Base-by-base conservation (phyloP, 2,888 invertebrate genomes). In the Piscicola geometra region DNA sequence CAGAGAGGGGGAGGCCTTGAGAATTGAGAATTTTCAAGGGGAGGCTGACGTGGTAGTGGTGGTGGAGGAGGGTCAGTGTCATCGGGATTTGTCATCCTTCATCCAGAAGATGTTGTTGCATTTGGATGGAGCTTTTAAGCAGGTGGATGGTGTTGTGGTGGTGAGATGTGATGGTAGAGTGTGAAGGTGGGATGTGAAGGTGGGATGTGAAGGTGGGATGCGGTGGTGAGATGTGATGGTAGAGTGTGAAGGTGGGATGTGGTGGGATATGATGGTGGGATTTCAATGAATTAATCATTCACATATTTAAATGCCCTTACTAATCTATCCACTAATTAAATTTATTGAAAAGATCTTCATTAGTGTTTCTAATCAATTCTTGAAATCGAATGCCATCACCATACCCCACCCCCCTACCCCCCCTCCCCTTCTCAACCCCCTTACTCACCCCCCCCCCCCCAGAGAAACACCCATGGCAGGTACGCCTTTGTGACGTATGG, bases 401-500 rank as follows among this genome's bases (percentile, higher is more conserved):
- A 9, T 15, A 41, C 41, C 15, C 41, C 5, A 41, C 41, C 41
- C 5, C 41, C 15, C 41, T 9, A 41, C 33, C 21, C 5, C 32
- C 5, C 41, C 3, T 5, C 15, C 28, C 9, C 64, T 9, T 32
- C 15, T 50, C n/a, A 69, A 32, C 32, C n/a, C n/a, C 3, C n/a
- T 32, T 28, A 69, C n/a, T 33, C n/a, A 28, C 12, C 50, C 36
- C 47, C 5, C 71, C 47, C 3, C 0, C 30, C n/a, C n/a, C 60
- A 73, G 73, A 50, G 52, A 82, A 85, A 84, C 21, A 79, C 86
- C 50, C 80, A 75, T 0, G 81, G 85, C 82, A 91, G 93, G 80
- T 95, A 91, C 87, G 90, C 93, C 0, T 75, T 86, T 35, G 82
- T 85, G 41, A 83, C 90, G 0, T 95, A 91, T 86, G 94, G 94